Evolutionary conservation across 2,113 vertebrate species (phyloP).

Genomic region (Pollimyrus isidori): DNA sequence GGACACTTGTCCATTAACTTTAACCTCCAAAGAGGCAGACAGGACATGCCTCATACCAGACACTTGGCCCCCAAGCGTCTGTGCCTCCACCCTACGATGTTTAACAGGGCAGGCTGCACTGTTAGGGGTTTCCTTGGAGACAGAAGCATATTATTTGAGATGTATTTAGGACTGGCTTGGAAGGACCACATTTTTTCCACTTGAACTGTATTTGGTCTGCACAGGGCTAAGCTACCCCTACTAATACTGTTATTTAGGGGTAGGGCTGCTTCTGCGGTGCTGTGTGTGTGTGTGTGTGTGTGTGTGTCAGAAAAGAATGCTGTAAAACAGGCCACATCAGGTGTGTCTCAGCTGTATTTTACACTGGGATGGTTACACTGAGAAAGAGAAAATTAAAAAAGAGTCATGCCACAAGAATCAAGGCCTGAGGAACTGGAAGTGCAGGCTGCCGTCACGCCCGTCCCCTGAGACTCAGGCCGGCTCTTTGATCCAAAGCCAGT

Average conservation of each 20-base stretch:
- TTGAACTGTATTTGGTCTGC: neutral
- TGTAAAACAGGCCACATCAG: constrained; percentile 45
- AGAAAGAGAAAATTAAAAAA: neutral
- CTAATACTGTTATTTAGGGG: neutral
- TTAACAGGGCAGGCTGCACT: neutral
- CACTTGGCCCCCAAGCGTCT: neutral
- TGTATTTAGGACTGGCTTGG: neutral
- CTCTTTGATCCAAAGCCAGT: neutral
- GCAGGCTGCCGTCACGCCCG: neutral
- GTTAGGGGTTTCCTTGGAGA: neutral
- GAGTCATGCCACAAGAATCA: neutral
- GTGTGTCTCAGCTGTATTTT: constrained; percentile 16
- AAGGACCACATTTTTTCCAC: neutral
- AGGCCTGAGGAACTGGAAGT: neutral
- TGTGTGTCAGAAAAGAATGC: constrained; percentile 42
- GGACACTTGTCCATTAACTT: neutral
- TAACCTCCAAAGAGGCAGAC: neutral
- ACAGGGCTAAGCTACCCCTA: neutral
- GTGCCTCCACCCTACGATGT: neutral
- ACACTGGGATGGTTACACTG: neutral
- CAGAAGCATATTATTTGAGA: neutral
- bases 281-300: neutral
- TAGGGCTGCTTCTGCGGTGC: neutral
- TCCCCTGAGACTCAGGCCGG: neutral
- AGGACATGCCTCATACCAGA: neutral